Evolutionary conservation across 2,888 invertebrate genomes (phyloP).

Genomic region (Himalopsyche anomala): DNA sequence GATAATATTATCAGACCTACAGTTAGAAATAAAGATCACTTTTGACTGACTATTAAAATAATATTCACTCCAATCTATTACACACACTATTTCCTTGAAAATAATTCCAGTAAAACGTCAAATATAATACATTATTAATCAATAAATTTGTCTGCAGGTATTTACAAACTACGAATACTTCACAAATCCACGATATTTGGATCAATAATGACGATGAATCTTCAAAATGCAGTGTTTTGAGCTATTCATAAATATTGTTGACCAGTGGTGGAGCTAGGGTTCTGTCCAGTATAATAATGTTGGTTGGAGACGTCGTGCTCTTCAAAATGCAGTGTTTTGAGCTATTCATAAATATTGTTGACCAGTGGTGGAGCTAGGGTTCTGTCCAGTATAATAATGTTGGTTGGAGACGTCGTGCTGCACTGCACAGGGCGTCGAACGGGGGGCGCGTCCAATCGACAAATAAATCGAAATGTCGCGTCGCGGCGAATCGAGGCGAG

Average conservation of each 20-base stretch:
- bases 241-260: not conserved
- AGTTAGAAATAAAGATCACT: too few species aligned
- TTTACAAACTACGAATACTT: too few species aligned
- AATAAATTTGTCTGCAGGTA: too few species aligned
- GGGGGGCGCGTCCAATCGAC: slow-evolving; percentile 26
- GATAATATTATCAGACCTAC: too few species aligned
- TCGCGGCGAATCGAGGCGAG: slow-evolving; percentile 18
- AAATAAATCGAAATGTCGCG: slow-evolving; percentile 34
- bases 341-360: not conserved
- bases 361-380: not conserved
- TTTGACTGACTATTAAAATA: too few species aligned
- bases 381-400: not conserved
- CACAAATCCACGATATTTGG: too few species aligned
- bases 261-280: not conserved
- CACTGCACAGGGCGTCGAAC: slow-evolving; percentile 1
- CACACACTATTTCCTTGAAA: too few species aligned
- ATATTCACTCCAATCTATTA: too few species aligned
- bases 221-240: not conserved
- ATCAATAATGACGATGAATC: too few species aligned
- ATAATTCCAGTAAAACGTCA: too few species aligned
- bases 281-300: not conserved
- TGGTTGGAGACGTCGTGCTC: not conserved
- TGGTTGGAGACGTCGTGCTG: not conserved
- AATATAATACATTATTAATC: too few species aligned
- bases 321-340: not conserved